Base-by-base conservation (phyloP, 2,888 invertebrate genomes). In the Thera britannica region DNA sequence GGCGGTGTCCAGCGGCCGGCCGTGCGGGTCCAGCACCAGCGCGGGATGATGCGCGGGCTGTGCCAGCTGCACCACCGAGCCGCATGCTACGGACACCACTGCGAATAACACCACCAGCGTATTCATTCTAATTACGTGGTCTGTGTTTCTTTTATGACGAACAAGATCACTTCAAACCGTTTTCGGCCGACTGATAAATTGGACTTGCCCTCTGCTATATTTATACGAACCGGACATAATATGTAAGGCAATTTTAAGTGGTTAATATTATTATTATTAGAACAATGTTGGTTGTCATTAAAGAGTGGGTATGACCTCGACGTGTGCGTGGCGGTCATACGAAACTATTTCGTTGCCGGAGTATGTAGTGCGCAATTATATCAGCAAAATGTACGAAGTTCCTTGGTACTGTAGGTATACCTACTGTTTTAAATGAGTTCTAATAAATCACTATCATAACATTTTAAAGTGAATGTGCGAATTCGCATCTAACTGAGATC, bases 21-120 rank as follows among this genome's bases (percentile, higher is more conserved):
- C 93, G 81, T 88, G 91, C 52, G 90, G 84, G 83, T 91, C 92
- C 85, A 93, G 85, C 82, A 94, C 89, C 70, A 91, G 65, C 46
- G 94, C 94, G 51, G 94, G 88, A 75, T 87, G 86, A 81, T 93
- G 89, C 72, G 91, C 83, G 48, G 91, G 92, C 83, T 93, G 92
- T 77, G 92, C 93, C 83, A 84, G 79, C 72, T 85, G 90, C 80
- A 90, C 86, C 84, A 87, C 80, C 58, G 94, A 94, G 79, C 95
- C 95, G 82, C 93, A 93, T 70, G 94, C 95, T 83, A 95, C 90
- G 75, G 95, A 94, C 83, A 94, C 88, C 74, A 95, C 88, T 90
- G 95, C 95, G 89, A 94, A 95, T 87, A 95, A 94, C 90, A 95
- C 95, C 94, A 95, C 94, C 94, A 94, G 85, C 92, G 92, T 75